A percentile compares a stretch with the other conserved stretches of the same genome.
These are phyloP conservation scores for Tyrannus savana DNA, from an alignment of 2,113 vertebrate species.

Conservation along the genomic window DNA sequence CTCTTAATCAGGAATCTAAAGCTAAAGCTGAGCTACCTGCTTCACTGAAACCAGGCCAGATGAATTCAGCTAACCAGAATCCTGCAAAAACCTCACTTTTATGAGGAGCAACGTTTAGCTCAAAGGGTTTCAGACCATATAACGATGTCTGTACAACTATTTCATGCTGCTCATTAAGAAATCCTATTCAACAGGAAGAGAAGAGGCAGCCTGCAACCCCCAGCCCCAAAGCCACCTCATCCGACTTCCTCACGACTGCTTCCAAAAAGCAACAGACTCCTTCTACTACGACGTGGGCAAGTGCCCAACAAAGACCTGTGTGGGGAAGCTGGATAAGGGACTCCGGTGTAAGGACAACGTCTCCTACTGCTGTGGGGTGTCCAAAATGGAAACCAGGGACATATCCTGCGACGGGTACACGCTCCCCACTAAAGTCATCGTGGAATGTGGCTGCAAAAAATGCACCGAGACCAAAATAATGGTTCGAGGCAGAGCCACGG, in stretches of 20 bases:
- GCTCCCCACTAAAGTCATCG: constrained; percentile 86
- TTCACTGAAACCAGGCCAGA: neutral
- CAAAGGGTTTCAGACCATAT: neutral
- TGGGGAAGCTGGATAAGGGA: constrained; percentile 84
- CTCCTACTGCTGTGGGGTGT: constrained; percentile 89
- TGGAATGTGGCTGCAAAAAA: constrained; percentile 87
- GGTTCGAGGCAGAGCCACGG: constrained; percentile 87
- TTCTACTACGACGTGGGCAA: constrained; percentile 90
- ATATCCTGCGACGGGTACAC: constrained; percentile 86
- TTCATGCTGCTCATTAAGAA: constrained; percentile 25
- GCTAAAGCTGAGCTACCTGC: neutral
- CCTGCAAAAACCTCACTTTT: neutral
- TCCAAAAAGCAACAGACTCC: constrained; percentile 89
- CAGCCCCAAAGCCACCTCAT: constrained; percentile 86
- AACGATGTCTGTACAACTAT: neutral
- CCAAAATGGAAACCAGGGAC: constrained; percentile 83
- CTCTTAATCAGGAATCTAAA: neutral
- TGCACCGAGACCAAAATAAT: constrained; percentile 87
- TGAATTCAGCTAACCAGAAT: neutral
- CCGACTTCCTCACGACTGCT: constrained; percentile 90
- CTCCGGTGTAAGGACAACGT: constrained; percentile 88
- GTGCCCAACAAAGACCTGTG: constrained; percentile 83
- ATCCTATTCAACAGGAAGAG: constrained; percentile 73
- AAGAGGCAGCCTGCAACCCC: constrained; percentile 83
- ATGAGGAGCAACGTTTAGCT: neutral